Evolutionary conservation across 1,140 invertebrate species (phyloP).

Genomic region (Gyrodactylus salaris): DNA sequence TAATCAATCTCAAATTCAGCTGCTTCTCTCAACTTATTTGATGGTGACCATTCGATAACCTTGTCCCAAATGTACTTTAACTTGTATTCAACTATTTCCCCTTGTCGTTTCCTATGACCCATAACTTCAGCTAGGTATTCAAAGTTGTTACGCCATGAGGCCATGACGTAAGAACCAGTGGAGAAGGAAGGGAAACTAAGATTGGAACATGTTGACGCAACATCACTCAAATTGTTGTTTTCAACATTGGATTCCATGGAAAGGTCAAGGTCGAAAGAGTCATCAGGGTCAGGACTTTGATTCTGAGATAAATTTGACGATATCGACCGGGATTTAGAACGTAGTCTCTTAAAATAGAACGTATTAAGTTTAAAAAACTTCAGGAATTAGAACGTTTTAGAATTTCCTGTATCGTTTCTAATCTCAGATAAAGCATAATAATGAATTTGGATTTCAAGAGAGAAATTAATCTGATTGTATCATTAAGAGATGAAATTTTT

Average conservation of each 20-base stretch:
- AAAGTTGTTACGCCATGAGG: background rate
- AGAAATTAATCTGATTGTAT: too few species aligned
- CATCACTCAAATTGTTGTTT: background rate
- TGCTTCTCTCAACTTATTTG: background rate
- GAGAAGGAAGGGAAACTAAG: background rate
- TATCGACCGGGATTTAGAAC: background rate
- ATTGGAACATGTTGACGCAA: background rate
- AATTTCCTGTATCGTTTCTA: too few species aligned
- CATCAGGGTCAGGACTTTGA: background rate
- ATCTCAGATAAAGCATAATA: too few species aligned
- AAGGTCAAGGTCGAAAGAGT: background rate
- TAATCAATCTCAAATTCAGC: background rate
- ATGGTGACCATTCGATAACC: background rate
- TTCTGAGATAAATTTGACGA: background rate
- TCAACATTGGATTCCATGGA: background rate
- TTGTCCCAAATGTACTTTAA: background rate
- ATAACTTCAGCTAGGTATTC: background rate
- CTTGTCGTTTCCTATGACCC: background rate
- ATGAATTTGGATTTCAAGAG: too few species aligned
- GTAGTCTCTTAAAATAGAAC: background rate
- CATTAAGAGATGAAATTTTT: too few species aligned
- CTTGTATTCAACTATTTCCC: background rate
- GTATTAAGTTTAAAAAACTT: too few species aligned
- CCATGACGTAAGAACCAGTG: background rate
- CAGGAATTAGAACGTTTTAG: too few species aligned